Evolutionary conservation across 2,888 invertebrate species (phyloP).

Genomic region (Asteroscopus sphinx): DNA sequence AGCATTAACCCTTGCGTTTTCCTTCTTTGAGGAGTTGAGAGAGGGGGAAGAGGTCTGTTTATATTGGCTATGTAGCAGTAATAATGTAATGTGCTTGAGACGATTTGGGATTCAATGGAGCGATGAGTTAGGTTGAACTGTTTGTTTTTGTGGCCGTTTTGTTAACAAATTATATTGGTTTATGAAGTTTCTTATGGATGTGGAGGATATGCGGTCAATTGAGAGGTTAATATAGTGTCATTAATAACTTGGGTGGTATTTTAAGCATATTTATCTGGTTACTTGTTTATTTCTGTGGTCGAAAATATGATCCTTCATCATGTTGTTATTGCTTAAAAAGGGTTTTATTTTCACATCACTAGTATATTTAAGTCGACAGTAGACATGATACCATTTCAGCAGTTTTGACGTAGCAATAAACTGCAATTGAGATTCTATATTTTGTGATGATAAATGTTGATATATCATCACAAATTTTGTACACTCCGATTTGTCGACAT

Average conservation of each 20-base stretch:
- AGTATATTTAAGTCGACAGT: not conserved
- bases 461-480: too few species aligned
- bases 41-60: slow-evolving; percentile 19
- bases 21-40: slow-evolving; percentile 8
- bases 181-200: slow-evolving; percentile 46
- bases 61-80: slow-evolving; percentile 48
- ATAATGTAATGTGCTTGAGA: slow-evolving; percentile 58
- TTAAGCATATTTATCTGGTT: not conserved
- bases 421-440: not conserved
- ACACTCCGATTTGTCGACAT: too few species aligned
- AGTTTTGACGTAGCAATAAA: not conserved
- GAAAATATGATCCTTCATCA: too few species aligned
- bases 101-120: slow-evolving; percentile 60
- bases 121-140: slow-evolving; percentile 52
- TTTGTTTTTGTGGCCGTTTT: slow-evolving; percentile 56
- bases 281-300: too few species aligned
- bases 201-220: slow-evolving; percentile 32
- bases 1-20: slow-evolving; percentile 28
- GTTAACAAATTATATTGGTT: slow-evolving; percentile 56
- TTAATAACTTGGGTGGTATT: slow-evolving; percentile 42
- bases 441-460: not conserved
- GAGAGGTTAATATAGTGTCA: slow-evolving; percentile 33
- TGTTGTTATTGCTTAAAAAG: too few species aligned
- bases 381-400: not conserved
- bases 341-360: slow-evolving; percentile 1